These are phyloP conservation scores for Leistus spinibarbis DNA, from an alignment of 2,888 invertebrate species.

Conservation along the genomic window DNA sequence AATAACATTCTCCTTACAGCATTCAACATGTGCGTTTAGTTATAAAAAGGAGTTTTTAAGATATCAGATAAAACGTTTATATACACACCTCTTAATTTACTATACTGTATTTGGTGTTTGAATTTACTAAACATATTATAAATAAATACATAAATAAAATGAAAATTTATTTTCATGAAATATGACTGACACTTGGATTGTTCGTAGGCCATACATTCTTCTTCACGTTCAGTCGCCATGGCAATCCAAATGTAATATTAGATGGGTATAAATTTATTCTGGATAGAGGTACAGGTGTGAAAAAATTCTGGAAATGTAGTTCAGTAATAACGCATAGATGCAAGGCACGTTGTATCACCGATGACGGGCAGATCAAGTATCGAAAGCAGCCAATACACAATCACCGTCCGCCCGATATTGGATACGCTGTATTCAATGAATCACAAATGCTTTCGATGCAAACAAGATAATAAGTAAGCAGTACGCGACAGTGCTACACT, in stretches of 20 bases:
- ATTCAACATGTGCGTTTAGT: too few relatives aligned
- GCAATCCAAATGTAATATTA: slow-evolving; percentile 32
- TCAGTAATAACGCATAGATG: background rate
- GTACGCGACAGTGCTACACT: too few relatives aligned
- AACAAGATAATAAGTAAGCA: too few relatives aligned
- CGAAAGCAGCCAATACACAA: background rate
- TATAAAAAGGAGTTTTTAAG: too few relatives aligned
- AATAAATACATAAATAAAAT: background rate
- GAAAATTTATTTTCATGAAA: background rate
- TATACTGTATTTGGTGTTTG: too few relatives aligned
- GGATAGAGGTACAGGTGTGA: slow-evolving; percentile 44
- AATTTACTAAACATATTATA: too few relatives aligned
- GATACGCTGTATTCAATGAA: too few relatives aligned
- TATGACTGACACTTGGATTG: background rate
- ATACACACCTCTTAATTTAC: too few relatives aligned
- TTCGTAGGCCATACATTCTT: slow-evolving; percentile 11
- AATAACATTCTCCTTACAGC: too few relatives aligned
- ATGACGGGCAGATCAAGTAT: background rate
- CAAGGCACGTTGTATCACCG: background rate
- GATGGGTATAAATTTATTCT: slow-evolving; percentile 35
- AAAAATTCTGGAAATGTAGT: slow-evolving; percentile 49
- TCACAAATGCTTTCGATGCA: too few relatives aligned
- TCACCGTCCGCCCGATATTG: background rate
- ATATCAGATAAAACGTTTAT: too few relatives aligned
- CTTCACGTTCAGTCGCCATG: slow-evolving; percentile 36